Evolutionary conservation across 1,140 invertebrate species (phyloP), one percentile per base, ranked within the genome.

Genomic region (Ectropis grisescens): DNA sequence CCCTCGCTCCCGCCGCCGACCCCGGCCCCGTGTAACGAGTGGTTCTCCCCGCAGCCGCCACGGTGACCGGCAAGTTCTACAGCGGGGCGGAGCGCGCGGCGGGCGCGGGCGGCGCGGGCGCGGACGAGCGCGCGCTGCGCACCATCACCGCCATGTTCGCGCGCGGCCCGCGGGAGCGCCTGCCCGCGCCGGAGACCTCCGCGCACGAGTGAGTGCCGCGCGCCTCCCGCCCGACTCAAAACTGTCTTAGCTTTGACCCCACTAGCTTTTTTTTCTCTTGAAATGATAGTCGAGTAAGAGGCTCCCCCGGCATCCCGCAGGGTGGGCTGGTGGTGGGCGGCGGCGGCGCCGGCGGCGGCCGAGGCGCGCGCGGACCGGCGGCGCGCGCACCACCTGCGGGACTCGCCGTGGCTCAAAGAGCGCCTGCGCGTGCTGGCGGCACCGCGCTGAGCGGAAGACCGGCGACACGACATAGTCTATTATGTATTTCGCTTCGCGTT

Each of bases 321-420:
- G 35, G 65, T 64, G 33, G 70, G 70, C 5, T 69, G 67, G 67
- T 62, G 54, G 50, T 45, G 48, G 14, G 13, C 4, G 9, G 28
- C 6, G 15, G 35, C 19, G 29, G 10, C 28, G 13, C 40, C 34
- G 11, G 38, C 24, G 23, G 30, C 8, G 8, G 27, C 6, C 4
- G 27, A 13, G 3, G 11, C 5, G 11, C 25, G 23, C 22, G 32
- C 15, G 23, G 37, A 28, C 29, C 27, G 2, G 2, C 11, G 25
- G 7, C 25, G 7, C 11, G n/a, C 2, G 4, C 25, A 26, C 11
- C 27, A 11, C 27, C 11, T 29, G 10, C 27, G 27, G 10, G 27
- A 29, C 27, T 29, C 27, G 27, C 10, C 27, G 11, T 29, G 27
- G 27, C 27, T 29, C 11, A 29, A 29, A 11, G 27, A 2, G 13